phyloP scores from a whole-genome alignment of 2,888 invertebrate genomes.

The Callosobruchus maculatus region DNA sequence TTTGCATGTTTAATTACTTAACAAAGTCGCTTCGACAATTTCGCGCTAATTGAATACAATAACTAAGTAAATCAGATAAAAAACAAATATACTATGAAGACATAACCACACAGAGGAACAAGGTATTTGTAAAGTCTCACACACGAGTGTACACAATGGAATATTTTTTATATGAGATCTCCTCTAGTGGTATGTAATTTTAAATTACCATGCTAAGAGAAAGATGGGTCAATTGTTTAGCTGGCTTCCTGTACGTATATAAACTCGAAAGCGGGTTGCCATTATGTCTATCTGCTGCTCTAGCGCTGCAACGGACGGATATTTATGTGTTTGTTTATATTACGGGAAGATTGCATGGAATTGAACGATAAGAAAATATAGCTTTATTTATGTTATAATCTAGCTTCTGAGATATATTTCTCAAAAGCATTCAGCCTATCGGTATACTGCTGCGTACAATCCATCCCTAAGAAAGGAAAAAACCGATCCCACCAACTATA shows the following conservation, averaged over 20 bases:
- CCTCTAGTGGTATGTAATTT: background rate
- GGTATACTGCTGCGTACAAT: too few species aligned
- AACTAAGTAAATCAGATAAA: background rate
- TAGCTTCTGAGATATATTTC: too few species aligned
- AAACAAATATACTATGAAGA: background rate
- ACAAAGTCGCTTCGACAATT: background rate
- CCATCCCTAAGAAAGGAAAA: too few species aligned
- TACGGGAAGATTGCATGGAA: too few species aligned
- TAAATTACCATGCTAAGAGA: background rate
- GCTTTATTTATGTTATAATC: too few species aligned
- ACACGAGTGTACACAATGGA: background rate
- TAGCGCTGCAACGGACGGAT: background rate
- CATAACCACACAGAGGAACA: background rate
- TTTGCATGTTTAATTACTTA: background rate
- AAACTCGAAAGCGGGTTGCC: background rate
- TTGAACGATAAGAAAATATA: too few species aligned
- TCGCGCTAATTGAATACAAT: background rate
- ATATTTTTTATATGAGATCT: background rate
- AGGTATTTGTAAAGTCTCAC: background rate
- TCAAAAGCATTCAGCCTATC: too few species aligned
- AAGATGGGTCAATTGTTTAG: background rate
- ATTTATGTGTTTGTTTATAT: background rate
- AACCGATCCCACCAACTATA: too few species aligned
- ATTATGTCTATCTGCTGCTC: background rate
- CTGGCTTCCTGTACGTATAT: background rate